phyloP scores from a whole-genome alignment of 1,140 invertebrate genomes.

The Thalassaphorura encarpata region DNA sequence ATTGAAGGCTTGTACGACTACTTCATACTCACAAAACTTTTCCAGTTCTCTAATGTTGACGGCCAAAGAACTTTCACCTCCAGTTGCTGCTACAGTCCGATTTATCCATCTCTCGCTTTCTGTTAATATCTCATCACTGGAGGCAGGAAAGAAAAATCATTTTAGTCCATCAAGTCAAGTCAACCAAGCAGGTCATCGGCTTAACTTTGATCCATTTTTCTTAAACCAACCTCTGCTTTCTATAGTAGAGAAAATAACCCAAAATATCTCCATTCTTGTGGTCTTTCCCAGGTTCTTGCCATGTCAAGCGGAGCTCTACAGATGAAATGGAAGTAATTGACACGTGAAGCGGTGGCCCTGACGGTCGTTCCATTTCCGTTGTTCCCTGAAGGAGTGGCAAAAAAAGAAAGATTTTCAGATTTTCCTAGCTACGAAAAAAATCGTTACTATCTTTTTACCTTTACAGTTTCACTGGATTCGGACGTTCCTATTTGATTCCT shows the following conservation, averaged over 20 bases:
- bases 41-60: constrained; percentile 48
- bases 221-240: constrained; percentile 37
- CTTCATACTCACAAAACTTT: constrained; percentile 67
- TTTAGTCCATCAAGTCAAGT: not conserved
- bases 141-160: not conserved
- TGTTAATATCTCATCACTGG: constrained; percentile 5
- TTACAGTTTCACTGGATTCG: constrained; percentile 39
- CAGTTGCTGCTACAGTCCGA: not conserved
- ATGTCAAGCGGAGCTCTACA: constrained; percentile 48
- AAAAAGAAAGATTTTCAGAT: no score
- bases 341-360: constrained; percentile 47
- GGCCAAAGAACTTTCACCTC: not conserved
- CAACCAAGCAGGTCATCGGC: not conserved
- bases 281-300: constrained; percentile 48
- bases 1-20: constrained; percentile 72
- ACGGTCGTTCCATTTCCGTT: constrained; percentile 53
- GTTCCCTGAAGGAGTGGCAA: constrained; percentile 40
- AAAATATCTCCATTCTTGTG: constrained; percentile 50
- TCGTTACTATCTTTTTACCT: no score
- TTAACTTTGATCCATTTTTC: not conserved
- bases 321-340: constrained; percentile 47
- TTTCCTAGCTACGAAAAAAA: no score
- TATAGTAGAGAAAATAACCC: constrained; percentile 53
- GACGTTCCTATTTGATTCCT: constrained; percentile 44
- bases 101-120: constrained; percentile 16